phyloP scores from a whole-genome alignment of 2,113 vertebrate genomes.

The Petaurus breviceps region DNA sequence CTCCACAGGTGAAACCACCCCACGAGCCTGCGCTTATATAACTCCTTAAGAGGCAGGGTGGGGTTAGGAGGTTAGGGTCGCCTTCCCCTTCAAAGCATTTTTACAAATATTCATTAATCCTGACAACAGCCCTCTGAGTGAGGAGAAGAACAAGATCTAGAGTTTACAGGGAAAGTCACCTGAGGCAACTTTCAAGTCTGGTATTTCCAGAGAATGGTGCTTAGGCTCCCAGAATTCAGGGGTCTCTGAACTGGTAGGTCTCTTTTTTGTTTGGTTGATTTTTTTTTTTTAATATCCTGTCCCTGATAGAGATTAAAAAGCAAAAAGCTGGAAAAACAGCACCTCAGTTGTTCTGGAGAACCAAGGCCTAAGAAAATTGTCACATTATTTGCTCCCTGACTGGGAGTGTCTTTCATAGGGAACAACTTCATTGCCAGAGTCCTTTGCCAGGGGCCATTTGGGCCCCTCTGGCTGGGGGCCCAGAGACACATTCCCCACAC shows the following conservation, averaged over 20 bases:
- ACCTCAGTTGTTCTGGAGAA: not conserved
- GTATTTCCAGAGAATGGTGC: not conserved
- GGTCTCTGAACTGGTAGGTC: not conserved
- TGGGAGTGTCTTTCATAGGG: not conserved
- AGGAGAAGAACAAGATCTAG: constrained; percentile 4
- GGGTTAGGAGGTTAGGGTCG: constrained; percentile 23
- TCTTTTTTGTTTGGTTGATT: no score
- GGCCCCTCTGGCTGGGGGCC: not conserved
- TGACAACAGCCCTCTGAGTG: not conserved
- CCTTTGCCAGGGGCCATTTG: not conserved
- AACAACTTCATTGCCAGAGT: not conserved
- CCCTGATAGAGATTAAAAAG: not conserved
- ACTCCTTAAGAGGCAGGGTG: not conserved
- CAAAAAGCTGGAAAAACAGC: not conserved
- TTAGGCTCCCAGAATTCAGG: not conserved
- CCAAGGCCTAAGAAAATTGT: not conserved
- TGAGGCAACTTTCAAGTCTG: not conserved
- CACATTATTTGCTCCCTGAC: not conserved
- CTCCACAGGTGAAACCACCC: not conserved
- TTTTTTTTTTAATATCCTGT: not conserved
- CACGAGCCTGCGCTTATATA: not conserved
- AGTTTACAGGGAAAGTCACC: not conserved
- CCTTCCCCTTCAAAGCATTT: constrained; percentile 29
- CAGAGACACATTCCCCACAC: not conserved
- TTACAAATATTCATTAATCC: constrained; percentile 54